phyloP scores from a whole-genome alignment of 2,888 invertebrate genomes.

The Andrena praecox region DNA sequence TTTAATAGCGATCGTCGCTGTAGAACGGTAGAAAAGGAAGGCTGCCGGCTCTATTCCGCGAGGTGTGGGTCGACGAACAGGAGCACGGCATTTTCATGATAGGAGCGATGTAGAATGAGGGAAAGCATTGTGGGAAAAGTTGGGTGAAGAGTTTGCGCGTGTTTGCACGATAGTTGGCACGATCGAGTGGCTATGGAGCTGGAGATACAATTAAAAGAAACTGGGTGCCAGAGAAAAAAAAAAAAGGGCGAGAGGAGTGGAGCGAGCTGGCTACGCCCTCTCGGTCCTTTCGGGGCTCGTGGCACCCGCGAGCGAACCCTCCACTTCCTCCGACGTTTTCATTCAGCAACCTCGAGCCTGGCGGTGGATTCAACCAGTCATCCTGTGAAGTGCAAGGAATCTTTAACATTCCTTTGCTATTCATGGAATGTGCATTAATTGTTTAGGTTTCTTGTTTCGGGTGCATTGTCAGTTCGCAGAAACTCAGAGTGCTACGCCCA shows the following conservation, averaged over 20 bases:
- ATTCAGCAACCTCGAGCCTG: conserved; percentile 17
- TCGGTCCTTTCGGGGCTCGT: conserved; percentile 37
- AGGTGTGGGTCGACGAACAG: neutral
- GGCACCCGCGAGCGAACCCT: conserved; percentile 28
- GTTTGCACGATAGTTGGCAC: conserved; percentile 67
- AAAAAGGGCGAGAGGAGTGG: conserved; percentile 37
- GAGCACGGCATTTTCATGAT: neutral
- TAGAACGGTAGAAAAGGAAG: neutral
- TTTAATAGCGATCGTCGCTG: neutral
- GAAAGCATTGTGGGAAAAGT: neutral
- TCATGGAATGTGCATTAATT: too few species aligned
- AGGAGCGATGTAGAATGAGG: too few species aligned
- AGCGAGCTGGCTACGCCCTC: conserved; percentile 57
- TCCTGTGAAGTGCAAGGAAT: neutral
- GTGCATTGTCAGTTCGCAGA: too few species aligned
- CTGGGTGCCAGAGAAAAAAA: conserved; percentile 35
- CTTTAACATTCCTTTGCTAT: neutral
- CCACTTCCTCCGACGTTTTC: conserved; percentile 18
- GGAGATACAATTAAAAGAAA: conserved; percentile 70
- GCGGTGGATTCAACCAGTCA: conserved; percentile 44
- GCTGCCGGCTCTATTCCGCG: neutral
- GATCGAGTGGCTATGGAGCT: conserved; percentile 71
- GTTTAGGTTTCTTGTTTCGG: too few species aligned
- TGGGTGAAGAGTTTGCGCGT: conserved; percentile 55
- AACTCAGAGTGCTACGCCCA: too few species aligned